Percentiles rank a stretch among this genome's conserved stretches.
phyloP scores from a whole-genome alignment of 1,140 invertebrate genomes.

The Mercenaria mercenaria region DNA sequence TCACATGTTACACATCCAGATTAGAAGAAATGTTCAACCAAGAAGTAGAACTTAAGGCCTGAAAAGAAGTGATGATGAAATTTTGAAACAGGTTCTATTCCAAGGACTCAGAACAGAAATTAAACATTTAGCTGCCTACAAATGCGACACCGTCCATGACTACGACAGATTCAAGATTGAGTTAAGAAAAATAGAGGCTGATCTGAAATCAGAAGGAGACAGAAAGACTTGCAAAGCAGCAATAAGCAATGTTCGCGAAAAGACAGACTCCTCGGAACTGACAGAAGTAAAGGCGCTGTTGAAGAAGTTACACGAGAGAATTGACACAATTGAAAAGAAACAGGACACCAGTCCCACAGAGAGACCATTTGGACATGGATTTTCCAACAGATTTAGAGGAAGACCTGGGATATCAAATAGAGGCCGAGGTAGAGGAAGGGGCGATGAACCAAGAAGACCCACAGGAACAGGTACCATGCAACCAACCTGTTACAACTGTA shows the following conservation, averaged over 20 bases:
- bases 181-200: slow-evolving; percentile 13
- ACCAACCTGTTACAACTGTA: not conserved
- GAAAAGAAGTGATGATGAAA: not conserved
- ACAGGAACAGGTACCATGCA: not conserved
- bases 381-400: not conserved
- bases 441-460: not conserved
- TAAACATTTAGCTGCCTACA: not conserved
- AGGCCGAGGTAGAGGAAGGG: not conserved
- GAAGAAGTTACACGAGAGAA: not conserved
- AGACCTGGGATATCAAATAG: not conserved
- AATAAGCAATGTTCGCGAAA: not conserved
- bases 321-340: not conserved
- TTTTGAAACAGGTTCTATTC: not conserved
- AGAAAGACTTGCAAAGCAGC: not conserved
- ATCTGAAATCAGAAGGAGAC: not conserved
- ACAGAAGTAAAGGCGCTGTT: not conserved
- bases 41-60: not conserved
- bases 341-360: not conserved
- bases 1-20: not conserved
- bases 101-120: not conserved
- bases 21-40: slow-evolving; percentile 16
- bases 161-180: slow-evolving; percentile 32
- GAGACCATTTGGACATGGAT: not conserved
- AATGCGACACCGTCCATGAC: not conserved
- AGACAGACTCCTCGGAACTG: not conserved